Evolutionary conservation across 1,140 invertebrate genomes (phyloP).

Genomic region (Macrocentrus cingulum): DNA sequence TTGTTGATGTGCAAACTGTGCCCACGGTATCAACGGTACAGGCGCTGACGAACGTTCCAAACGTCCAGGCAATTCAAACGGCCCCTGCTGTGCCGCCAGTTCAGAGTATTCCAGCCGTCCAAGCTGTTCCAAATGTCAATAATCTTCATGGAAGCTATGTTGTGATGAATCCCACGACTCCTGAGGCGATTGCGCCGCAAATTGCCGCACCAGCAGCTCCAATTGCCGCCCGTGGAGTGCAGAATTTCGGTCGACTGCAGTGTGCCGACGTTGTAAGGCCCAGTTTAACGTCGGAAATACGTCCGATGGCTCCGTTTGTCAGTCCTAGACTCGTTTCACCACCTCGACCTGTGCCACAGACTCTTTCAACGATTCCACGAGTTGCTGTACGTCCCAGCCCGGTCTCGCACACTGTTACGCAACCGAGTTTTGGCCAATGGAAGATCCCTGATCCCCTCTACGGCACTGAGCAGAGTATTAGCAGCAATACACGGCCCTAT

Average conservation of each 20-base stretch:
- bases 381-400: slow-evolving; percentile 53
- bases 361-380: slow-evolving; percentile 44
- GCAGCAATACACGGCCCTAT: slow-evolving; percentile 46
- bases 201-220: slow-evolving; percentile 9
- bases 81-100: slow-evolving; percentile 39
- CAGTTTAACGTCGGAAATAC: slow-evolving; percentile 35
- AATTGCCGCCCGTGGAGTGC: slow-evolving; percentile 32
- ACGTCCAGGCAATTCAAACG: slow-evolving; percentile 27
- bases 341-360: slow-evolving; percentile 34
- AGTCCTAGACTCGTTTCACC: slow-evolving; percentile 29
- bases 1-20: slow-evolving; percentile 69
- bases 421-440: slow-evolving; percentile 39
- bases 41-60: slow-evolving; percentile 35
- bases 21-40: slow-evolving; percentile 32
- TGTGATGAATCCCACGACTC: slow-evolving; percentile 62
- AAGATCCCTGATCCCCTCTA: slow-evolving; percentile 45
- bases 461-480: slow-evolving; percentile 44
- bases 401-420: slow-evolving; percentile 33
- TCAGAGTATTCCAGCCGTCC: slow-evolving; percentile 30
- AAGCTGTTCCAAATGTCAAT: slow-evolving; percentile 37
- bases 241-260: slow-evolving; percentile 10
- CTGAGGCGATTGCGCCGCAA: slow-evolving; percentile 23
- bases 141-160: slow-evolving; percentile 60
- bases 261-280: slow-evolving; percentile 33
- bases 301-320: slow-evolving; percentile 30